Percentiles rank a stretch among this genome's conserved stretches.
Evolutionary conservation across 2,888 invertebrate genomes (phyloP).

Genomic region (Drepana falcataria): DNA sequence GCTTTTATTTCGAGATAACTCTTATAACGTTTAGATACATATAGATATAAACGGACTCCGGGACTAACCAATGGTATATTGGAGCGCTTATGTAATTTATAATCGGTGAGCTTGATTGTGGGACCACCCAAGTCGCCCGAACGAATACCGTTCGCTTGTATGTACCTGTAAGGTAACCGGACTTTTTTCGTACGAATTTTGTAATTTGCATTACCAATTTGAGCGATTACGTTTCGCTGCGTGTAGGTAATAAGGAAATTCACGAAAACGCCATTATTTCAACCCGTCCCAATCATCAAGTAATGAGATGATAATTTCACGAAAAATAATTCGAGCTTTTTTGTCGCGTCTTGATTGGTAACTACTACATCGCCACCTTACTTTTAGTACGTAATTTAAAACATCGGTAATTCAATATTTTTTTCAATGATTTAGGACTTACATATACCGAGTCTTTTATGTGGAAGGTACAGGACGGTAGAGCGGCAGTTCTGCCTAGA

Average conservation of each 20-base stretch:
- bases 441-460: too few species aligned
- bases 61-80: constrained; percentile 36
- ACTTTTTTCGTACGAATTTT: constrained; percentile 55
- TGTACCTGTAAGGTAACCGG: constrained; percentile 29
- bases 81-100: constrained; percentile 50
- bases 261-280: constrained; percentile 44
- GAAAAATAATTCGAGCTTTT: constrained; percentile 13
- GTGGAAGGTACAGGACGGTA: too few species aligned
- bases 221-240: constrained; percentile 52
- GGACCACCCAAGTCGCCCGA: constrained; percentile 69
- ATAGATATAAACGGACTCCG: constrained; percentile 34
- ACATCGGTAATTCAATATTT: too few species aligned
- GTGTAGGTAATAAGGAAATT: constrained; percentile 62
- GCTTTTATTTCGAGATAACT: constrained; percentile 63
- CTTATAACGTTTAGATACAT: constrained; percentile 18
- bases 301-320: constrained; percentile 63
- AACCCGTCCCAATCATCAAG: constrained; percentile 38
- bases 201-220: constrained; percentile 73
- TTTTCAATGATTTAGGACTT: too few species aligned
- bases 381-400: too few species aligned
- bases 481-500: too few species aligned
- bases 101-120: constrained; percentile 58
- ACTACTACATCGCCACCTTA: too few species aligned
- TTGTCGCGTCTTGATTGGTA: background rate
- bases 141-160: constrained; percentile 21